Conservation (phyloP, 1,140 invertebrate genomes). For the Neodiprion virginianus region DNA sequence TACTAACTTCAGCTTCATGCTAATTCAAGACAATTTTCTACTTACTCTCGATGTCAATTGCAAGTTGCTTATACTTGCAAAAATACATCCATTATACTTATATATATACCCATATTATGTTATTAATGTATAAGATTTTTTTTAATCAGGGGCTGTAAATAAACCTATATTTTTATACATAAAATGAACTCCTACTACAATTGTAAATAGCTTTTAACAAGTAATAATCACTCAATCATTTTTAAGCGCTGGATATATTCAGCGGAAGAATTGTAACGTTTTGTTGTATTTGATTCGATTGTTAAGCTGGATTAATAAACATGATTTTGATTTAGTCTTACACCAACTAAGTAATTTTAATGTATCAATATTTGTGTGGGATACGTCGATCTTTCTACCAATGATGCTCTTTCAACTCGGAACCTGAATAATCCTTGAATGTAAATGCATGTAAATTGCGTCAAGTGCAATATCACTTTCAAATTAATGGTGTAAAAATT, state of each 20-base stretch:
- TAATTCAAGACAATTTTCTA: not conserved
- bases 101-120: not conserved
- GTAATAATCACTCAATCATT: not conserved
- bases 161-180: slow-evolving; percentile 14
- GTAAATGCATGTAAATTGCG: too few relatives aligned
- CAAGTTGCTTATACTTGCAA: too few relatives aligned
- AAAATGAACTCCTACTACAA: slow-evolving; percentile 19
- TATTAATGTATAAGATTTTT: not conserved
- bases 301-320: not conserved
- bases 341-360: too few relatives aligned
- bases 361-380: too few relatives aligned
- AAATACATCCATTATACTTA: too few relatives aligned
- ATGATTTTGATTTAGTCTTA: not conserved
- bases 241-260: not conserved
- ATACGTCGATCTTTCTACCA: too few relatives aligned
- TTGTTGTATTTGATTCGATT: not conserved
- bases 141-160: not conserved
- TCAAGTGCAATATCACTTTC: too few relatives aligned
- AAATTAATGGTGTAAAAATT: too few relatives aligned
- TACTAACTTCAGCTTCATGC: not conserved
- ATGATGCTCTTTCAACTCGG: too few relatives aligned
- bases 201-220: not conserved
- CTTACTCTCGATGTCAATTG: too few relatives aligned
- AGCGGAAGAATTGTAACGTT: not conserved
- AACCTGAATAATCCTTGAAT: too few relatives aligned